Percentiles rank a stretch among this genome's conserved stretches.
phyloP scores from a whole-genome alignment of 2,113 vertebrate genomes.

The Circaetus cinerascens region DNA sequence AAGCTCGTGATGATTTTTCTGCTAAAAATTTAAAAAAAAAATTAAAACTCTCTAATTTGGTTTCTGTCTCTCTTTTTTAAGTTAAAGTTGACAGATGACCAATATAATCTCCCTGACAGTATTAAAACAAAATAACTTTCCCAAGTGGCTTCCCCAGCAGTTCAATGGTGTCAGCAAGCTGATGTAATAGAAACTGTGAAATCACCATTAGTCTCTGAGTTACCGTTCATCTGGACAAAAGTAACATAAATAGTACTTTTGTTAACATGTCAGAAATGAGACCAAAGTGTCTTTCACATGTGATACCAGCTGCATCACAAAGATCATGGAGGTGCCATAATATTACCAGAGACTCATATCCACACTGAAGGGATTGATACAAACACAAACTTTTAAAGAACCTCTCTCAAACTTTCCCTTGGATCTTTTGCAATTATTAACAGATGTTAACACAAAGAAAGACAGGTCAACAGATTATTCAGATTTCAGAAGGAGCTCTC shows the following conservation, averaged over 20 bases:
- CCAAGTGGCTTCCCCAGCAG: neutral
- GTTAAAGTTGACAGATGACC: neutral
- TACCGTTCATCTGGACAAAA: neutral
- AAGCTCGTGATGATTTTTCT: neutral
- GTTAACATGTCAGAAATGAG: neutral
- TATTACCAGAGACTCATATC: neutral
- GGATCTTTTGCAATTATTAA: neutral
- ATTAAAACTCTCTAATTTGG: too few species aligned
- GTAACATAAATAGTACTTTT: neutral
- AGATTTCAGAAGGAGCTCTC: neutral
- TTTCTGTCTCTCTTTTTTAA: neutral
- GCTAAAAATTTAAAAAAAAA: neutral
- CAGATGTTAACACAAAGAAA: neutral
- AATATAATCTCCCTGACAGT: neutral
- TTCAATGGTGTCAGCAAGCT: neutral
- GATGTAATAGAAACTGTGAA: neutral
- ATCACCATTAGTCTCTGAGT: neutral
- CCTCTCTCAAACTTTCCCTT: neutral
- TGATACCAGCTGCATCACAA: neutral
- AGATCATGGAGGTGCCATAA: neutral
- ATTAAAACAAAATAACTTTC: neutral
- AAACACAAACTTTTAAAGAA: neutral
- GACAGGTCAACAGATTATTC: neutral
- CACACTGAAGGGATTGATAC: accelerated
- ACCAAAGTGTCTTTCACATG: neutral